Base-by-base conservation (phyloP, 2,113 vertebrate genomes). In the Hemichromis elongatus region DNA sequence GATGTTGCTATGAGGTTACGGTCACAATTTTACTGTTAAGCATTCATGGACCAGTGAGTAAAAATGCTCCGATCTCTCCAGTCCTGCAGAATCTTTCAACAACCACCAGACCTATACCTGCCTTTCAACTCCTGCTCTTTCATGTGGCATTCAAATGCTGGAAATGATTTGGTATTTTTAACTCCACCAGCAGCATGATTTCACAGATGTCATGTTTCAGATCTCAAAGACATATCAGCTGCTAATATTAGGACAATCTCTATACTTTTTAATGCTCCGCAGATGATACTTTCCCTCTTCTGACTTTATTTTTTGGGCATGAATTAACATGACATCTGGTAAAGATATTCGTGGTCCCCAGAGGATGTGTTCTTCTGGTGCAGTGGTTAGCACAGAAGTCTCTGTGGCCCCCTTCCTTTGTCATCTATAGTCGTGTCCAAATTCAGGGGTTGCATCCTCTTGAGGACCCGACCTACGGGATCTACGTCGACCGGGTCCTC, bases 271-370 rank as follows among this genome's bases (percentile, higher is more conserved):
- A 24, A 75, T 75, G 26, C 42, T 75, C 68, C 45, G 19, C 42
- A 75, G 68, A 75, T 75, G 68, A 75, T 75, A 45, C 16, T 30
- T 75, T 75, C n/a, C n/a, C n/a, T n/a, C 68, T 75, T 30, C 26
- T 75, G 6, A 47, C 24, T 73, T 18, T 0, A 30, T 50, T 73
- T 45, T 7, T 73, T 47, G 68, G 9, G 9, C 59, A 35, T 28
- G 9, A 73, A 28, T 19, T 28, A 24, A 50, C 42, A 73, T 19
- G 42, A 50, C 42, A 73, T 19, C 16, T 28, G 42, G 40, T 47
- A 0, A 18, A 70, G 66, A 26, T 19, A 5, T 47, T 47, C 19
- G 14, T 18, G 14, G 42, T 50, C 3, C 21, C 1, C 14, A 10
- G 66, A 70, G 40, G 66, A 28, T 70, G 2, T 73, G 11, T 73